These are phyloP conservation scores for Monochamus alternatus DNA, from an alignment of 2,888 invertebrate species.

Conservation along the genomic window DNA sequence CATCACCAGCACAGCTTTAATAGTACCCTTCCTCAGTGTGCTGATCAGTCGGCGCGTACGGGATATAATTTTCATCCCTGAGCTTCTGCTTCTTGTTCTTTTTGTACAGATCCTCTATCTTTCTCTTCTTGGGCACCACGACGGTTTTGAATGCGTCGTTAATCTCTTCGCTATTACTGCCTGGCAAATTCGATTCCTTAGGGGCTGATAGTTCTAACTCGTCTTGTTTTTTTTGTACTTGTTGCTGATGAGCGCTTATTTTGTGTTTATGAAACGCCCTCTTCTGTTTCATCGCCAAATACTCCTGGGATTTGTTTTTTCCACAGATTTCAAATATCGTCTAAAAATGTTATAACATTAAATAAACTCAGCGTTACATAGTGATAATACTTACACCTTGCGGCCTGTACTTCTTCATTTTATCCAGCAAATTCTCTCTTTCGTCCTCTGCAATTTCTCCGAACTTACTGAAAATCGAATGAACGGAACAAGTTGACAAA, in stretches of 20 bases:
- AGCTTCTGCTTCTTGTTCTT: constrained; percentile 74
- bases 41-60: constrained; percentile 88
- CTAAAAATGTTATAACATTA: constrained; percentile 71
- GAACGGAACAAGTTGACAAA: constrained; percentile 74
- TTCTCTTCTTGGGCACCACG: constrained; percentile 73
- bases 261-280: constrained; percentile 81
- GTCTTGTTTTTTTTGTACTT: constrained; percentile 66
- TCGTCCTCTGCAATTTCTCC: constrained; percentile 65
- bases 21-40: constrained; percentile 87
- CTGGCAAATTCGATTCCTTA: constrained; percentile 58
- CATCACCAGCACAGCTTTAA: constrained; percentile 42
- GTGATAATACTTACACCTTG: constrained; percentile 75
- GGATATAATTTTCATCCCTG: constrained; percentile 90
- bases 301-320: constrained; percentile 84
- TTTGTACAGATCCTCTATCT: constrained; percentile 75
- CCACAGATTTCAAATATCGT: constrained; percentile 95
- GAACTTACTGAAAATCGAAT: constrained; percentile 76
- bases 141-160: constrained; percentile 75
- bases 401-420: constrained; percentile 85
- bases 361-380: background rate
- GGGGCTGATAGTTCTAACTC: constrained; percentile 63
- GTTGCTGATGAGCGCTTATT: constrained; percentile 71
- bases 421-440: constrained; percentile 73
- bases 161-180: constrained; percentile 74
- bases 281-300: constrained; percentile 91